Conservation (phyloP, 2,113 vertebrate genomes). For the Zapornia atra region DNA sequence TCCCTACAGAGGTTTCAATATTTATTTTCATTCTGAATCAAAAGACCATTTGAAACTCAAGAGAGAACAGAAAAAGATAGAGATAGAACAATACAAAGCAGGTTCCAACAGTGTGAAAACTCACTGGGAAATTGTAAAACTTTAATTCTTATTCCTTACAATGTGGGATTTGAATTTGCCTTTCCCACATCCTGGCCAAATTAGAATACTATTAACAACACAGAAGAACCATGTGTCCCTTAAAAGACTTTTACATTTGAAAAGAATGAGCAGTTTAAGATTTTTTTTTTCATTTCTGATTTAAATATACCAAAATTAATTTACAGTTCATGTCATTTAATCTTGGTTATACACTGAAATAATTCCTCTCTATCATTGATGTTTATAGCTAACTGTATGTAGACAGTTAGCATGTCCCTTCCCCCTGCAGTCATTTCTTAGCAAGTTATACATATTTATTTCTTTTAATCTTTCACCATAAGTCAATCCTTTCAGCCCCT, state of each 20-base stretch:
- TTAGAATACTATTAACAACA: background rate
- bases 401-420: slow-evolving; percentile 28
- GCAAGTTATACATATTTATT: slow-evolving; percentile 70
- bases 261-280: background rate
- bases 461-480: slow-evolving; percentile 64
- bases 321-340: background rate
- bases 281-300: background rate
- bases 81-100: background rate
- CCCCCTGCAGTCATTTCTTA: slow-evolving; percentile 26
- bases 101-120: background rate
- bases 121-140: background rate
- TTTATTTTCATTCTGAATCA: background rate
- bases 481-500: slow-evolving; percentile 53
- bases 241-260: background rate
- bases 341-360: background rate
- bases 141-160: background rate
- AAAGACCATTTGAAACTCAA: background rate
- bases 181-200: background rate
- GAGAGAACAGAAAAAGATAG: background rate
- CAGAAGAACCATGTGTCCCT: background rate
- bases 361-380: slow-evolving; percentile 1
- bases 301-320: background rate
- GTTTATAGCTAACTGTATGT: slow-evolving; percentile 2
- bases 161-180: background rate
- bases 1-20: background rate